These are phyloP conservation scores for Eupithecia exiguata DNA, from an alignment of 2,888 invertebrate species.

Conservation along the genomic window DNA sequence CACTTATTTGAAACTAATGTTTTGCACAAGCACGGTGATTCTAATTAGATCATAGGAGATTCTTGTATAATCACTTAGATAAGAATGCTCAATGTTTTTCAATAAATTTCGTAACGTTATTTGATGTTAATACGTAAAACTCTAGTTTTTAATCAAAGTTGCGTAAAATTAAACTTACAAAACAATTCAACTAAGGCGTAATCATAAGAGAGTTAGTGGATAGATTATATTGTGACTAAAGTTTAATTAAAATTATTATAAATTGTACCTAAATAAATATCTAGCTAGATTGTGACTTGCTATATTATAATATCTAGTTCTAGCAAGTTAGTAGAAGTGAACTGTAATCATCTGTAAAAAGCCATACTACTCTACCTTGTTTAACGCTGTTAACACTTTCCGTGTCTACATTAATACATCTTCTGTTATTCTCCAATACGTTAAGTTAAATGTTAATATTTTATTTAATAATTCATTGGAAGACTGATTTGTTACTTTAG, in stretches of 20 bases:
- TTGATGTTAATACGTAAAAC: slow-evolving; percentile 60
- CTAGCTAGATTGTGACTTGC: slow-evolving; percentile 28
- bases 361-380: slow-evolving; percentile 26
- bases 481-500: slow-evolving; percentile 84
- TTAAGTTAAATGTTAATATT: slow-evolving; percentile 62
- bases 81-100: slow-evolving; percentile 78
- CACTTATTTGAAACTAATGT: slow-evolving; percentile 65
- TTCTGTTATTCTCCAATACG: slow-evolving; percentile 34
- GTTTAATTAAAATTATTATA: slow-evolving; percentile 19
- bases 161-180: slow-evolving; percentile 15
- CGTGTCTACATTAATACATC: slow-evolving; percentile 20
- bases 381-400: slow-evolving; percentile 22
- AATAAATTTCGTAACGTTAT: slow-evolving; percentile 59
- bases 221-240: slow-evolving; percentile 14
- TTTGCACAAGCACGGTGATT: slow-evolving; percentile 78
- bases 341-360: slow-evolving; percentile 22
- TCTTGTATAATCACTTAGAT: slow-evolving; percentile 64
- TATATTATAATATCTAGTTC: neutral
- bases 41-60: slow-evolving; percentile 63
- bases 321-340: slow-evolving; percentile 17
- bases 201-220: slow-evolving; percentile 41
- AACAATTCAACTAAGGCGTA: slow-evolving; percentile 39
- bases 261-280: slow-evolving; percentile 31
- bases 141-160: slow-evolving; percentile 49
- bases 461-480: slow-evolving; percentile 78